Evolutionary conservation across 1,140 invertebrate genomes (phyloP), one percentile per base, ranked within the genome.

Genomic region (Venustaconcha ellipsiformis): DNA sequence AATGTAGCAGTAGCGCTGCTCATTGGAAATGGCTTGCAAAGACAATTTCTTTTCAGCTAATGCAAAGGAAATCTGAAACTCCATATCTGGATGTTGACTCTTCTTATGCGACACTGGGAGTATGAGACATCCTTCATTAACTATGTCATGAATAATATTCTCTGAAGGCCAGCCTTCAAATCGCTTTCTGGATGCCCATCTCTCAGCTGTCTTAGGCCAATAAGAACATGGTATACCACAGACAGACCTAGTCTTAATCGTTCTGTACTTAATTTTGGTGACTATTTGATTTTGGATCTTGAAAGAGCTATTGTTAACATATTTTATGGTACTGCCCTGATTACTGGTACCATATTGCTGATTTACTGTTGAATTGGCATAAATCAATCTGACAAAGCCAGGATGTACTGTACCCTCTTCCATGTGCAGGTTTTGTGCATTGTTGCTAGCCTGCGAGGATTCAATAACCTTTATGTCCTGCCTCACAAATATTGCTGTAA

Each of bases 1-100:
- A 5, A 70, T 56, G 30, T 57, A 76, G 26, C 74, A 71, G 18
- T 76, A 66, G 48, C 70, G 70, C 55, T 76, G 74, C n/a, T 71
- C 18, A 2, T 26, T 1, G 0, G 68, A 37, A 15, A 76, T n/a
- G 1, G 62, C 74, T 18, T 76, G 63, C n/a, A n/a, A 11, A 55
- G 67, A 76, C 23, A 76, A 64, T 37, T 37, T 63, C 23, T 58
- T 63, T 18, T 76, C 68, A 18, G 68, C 20, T 57, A 20, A 4
- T n/a, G 59, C 60, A 58, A 76, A 76, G 15, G 23, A 76, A 58
- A 70, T 65, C 23, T 71, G 58, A 56, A 68, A 76, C 56, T 76
- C 74, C 37, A 57, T 60, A 20, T 37, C 15, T 4, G 74, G 69
- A 58, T 20, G 14, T 26, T 20, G 26, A 23, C 74, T 76, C 1